Conservation (phyloP, 2,888 invertebrate genomes). For the Theodoxus fluviatilis region DNA sequence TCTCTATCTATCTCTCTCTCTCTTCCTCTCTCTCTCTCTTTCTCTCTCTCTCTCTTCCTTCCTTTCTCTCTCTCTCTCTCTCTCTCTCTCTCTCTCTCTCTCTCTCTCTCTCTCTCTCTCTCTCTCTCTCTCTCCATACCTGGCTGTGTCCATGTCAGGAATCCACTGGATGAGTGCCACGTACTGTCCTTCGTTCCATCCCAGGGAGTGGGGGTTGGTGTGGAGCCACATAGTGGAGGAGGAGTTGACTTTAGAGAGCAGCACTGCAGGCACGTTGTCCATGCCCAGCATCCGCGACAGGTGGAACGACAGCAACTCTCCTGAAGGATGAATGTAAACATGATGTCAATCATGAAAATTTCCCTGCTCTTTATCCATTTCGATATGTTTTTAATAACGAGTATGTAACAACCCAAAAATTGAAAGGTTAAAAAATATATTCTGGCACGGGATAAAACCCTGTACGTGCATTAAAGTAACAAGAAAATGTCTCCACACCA, state of each 20-base stretch:
- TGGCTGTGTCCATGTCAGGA: constrained; percentile 38
- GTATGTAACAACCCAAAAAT: not conserved
- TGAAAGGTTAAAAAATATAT: not conserved
- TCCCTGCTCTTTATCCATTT: too few species aligned
- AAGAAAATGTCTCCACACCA: too few species aligned
- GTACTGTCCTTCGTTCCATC: constrained; percentile 52
- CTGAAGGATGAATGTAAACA: constrained; percentile 40
- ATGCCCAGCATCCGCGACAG: constrained; percentile 57
- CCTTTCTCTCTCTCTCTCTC: too few species aligned
- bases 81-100: too few species aligned
- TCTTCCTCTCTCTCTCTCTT: too few species aligned
- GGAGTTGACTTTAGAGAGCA: constrained; percentile 47
- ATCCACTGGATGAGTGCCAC: constrained; percentile 64
- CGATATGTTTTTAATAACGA: too few species aligned
- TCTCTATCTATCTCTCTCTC: too few species aligned
- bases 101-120: too few species aligned
- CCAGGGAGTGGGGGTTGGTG: constrained; percentile 39
- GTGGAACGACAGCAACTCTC: constrained; percentile 62
- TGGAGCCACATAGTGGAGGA: constrained; percentile 47
- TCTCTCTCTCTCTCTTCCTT: too few species aligned
- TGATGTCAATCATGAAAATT: constrained; percentile 1
- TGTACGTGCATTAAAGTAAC: too few species aligned
- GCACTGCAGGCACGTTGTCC: constrained; percentile 59
- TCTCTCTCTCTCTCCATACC: constrained; percentile 30
- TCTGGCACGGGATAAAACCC: too few species aligned